A percentile compares a stretch with the other conserved stretches of the same genome.
Conservation (phyloP, 1,140 invertebrate species). For the Pogonognathellus flavescens region DNA sequence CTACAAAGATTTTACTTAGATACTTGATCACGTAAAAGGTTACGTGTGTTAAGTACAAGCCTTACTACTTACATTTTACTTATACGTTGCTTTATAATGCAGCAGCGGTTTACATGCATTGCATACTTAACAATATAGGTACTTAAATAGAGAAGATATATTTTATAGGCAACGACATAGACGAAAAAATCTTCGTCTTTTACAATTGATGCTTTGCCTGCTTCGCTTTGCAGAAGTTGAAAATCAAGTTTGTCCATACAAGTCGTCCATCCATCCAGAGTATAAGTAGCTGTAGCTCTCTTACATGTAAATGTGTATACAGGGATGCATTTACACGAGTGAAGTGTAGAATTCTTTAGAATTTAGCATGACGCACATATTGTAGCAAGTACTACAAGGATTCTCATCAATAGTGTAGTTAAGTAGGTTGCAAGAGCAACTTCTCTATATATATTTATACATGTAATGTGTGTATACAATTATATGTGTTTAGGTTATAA, state of each 20-base stretch:
- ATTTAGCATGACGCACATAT: slow-evolving; percentile 12
- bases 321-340: neutral
- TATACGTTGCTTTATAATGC: too few relatives aligned
- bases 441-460: too few relatives aligned
- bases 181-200: neutral
- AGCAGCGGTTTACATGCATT: too few relatives aligned
- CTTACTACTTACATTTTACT: too few relatives aligned
- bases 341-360: neutral
- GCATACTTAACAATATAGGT: too few relatives aligned
- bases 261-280: neutral
- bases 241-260: slow-evolving; percentile 1
- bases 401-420: neutral
- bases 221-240: neutral
- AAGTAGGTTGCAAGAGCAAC: neutral
- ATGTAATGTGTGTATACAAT: too few relatives aligned
- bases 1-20: too few relatives aligned
- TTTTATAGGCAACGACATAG: neutral
- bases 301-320: neutral
- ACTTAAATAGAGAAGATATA: too few relatives aligned
- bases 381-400: neutral
- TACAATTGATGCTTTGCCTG: neutral
- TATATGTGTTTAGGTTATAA: too few relatives aligned
- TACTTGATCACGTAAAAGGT: too few relatives aligned
- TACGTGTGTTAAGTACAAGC: too few relatives aligned
- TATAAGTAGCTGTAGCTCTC: neutral